These are phyloP conservation scores for Fregetta grallaria DNA, from an alignment of 2,113 vertebrate genomes.

Conservation along the genomic window DNA sequence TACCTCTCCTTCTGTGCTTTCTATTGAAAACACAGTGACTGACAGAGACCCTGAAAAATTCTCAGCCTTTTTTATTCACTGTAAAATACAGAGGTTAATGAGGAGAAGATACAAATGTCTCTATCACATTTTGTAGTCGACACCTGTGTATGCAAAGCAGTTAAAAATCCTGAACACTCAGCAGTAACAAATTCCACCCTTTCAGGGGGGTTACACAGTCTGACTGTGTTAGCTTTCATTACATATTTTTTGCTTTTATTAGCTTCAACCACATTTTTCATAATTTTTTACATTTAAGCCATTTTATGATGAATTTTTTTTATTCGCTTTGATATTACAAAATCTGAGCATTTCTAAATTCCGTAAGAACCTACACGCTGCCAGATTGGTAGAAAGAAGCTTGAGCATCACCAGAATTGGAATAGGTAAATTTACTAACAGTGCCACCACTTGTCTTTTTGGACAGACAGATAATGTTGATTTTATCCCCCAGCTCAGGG, in stretches of 20 bases:
- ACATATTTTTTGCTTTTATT: not conserved
- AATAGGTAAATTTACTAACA: not conserved
- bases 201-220: not conserved
- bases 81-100: not conserved
- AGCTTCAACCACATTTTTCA: not conserved
- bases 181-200: not conserved
- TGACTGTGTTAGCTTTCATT: not conserved
- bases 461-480: not conserved
- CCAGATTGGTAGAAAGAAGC: not conserved
- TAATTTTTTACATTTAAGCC: not conserved
- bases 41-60: not conserved
- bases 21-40: not conserved
- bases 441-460: not conserved
- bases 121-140: not conserved
- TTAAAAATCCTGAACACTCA: not conserved
- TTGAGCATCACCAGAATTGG: not conserved
- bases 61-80: not conserved
- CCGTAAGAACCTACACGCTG: rapidly evolving
- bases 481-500: not conserved
- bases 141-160: not conserved
- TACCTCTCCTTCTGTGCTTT: not conserved
- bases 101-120: not conserved
- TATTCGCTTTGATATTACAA: not conserved
- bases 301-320: not conserved
- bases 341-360: not conserved